Percentiles rank a stretch among this genome's conserved stretches.
Conservation (phyloP, 2,888 invertebrate genomes). For the Mesorhabditis sp. region DNA sequence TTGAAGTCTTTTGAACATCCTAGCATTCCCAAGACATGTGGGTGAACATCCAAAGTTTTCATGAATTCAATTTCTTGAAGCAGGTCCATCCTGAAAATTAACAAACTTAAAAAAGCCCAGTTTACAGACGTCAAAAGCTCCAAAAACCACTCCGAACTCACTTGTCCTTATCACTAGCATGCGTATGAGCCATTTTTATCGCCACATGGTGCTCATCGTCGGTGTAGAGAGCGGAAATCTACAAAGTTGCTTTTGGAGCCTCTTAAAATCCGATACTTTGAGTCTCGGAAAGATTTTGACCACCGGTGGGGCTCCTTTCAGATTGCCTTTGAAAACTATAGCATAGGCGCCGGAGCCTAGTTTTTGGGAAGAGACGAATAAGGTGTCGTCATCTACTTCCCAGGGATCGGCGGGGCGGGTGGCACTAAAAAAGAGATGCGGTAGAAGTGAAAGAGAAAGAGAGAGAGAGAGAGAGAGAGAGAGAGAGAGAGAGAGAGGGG, state of each 20-base stretch:
- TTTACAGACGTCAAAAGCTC: neutral
- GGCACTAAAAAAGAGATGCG: neutral
- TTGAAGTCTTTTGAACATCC: slow-evolving; percentile 1
- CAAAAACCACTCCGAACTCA: neutral
- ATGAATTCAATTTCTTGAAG: slow-evolving; percentile 2
- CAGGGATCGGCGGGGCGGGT: neutral
- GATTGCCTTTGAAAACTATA: neutral
- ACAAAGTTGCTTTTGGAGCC: neutral
- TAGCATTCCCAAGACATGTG: slow-evolving; percentile 4
- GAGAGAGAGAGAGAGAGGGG: too few species aligned
- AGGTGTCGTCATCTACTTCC: neutral
- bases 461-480: too few species aligned
- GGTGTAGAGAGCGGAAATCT: neutral
- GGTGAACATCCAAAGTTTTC: slow-evolving; percentile 5
- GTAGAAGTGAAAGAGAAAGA: too few species aligned
- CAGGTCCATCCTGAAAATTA: neutral
- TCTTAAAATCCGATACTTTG: neutral
- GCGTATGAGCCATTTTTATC: neutral
- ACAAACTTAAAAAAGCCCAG: neutral
- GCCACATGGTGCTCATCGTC: neutral
- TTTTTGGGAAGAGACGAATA: neutral
- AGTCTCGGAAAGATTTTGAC: neutral
- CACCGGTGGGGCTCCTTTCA: neutral
- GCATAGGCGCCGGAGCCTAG: slow-evolving; percentile 5
- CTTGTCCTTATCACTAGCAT: neutral